Evolutionary conservation across 2,888 invertebrate genomes (phyloP), one percentile per base, ranked within the genome.

Genomic region (Penaeus monodon): DNA sequence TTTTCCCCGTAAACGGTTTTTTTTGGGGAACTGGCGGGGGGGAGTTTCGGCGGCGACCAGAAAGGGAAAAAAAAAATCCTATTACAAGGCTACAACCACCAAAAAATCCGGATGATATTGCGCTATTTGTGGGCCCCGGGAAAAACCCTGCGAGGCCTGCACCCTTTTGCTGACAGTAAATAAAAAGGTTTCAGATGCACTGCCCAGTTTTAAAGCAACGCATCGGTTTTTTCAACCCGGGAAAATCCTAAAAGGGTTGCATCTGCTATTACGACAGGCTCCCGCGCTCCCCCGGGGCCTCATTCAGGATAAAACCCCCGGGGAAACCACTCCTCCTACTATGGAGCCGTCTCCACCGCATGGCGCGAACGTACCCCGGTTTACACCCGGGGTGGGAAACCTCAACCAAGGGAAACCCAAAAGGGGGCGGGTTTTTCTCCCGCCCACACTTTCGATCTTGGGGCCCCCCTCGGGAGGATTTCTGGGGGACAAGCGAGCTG

Each of bases 391-490:
- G 74, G 95, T 94, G 0, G 97, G 84, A 96, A 94, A 0, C 96
- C 96, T 91, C 96, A n/a, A n/a, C 95, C 2, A 96, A 96, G 81
- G 95, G 94, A 92, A 98, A 98, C 22, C n/a, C 95, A 94, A 81
- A 97, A 94, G 22, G 97, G 97, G 24, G 96, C 96, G 92, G n/a
- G n/a, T n/a, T 98, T 98, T 91, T 96, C 96, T 0, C 97, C 97
- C 49, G 74, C 74, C n/a, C 89, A 29, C 80, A 38, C 88, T 76
- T 68, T 88, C 85, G 1, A 81, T 64, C 12, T 65, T 70, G 65
- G 73, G 49, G n/a, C n/a, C 20, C 57, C 29, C 20, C 89, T 90
- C 70, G 91, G 89, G 57, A 92, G 91, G 57, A 91, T 89, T 92
- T 96, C 95, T 49, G 97, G 97, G 89, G 95, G 95, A 92, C 97